Evolutionary conservation across 2,797 vertebrate genomes (phyloP).

Genomic region (Girardinus metallicus): DNA sequence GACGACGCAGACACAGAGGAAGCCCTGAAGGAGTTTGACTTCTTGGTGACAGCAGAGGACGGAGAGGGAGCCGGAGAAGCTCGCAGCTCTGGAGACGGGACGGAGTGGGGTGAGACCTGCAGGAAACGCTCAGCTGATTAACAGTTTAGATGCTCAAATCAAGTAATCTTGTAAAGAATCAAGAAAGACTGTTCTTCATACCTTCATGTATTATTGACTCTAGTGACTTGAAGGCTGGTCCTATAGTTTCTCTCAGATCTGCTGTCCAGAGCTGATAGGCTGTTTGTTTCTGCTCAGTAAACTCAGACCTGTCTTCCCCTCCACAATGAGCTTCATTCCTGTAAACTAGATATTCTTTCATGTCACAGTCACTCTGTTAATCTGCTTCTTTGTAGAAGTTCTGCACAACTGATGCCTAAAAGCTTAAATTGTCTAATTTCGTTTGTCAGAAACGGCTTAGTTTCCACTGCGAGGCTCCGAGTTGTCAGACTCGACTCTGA

Average conservation of each 20-base stretch:
- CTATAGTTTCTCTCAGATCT: not conserved
- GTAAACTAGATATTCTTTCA: not conserved
- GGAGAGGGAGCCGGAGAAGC: conserved; percentile 97
- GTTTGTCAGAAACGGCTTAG: not conserved
- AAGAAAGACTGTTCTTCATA: not conserved
- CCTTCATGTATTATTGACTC: not conserved
- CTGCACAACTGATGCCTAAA: not conserved
- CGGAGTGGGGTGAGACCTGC: conserved; percentile 93
- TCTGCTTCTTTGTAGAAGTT: not conserved
- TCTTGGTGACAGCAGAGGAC: conserved; percentile 97
- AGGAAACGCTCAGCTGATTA: not conserved
- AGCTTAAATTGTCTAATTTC: not conserved
- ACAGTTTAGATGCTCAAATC: not conserved
- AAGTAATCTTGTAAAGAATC: not conserved
- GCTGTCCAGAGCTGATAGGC: not conserved
- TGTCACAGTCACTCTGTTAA: not conserved
- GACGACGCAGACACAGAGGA: conserved; percentile 97
- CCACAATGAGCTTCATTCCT: not conserved
- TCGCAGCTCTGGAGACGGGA: conserved; percentile 96
- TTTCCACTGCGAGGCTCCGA: not conserved
- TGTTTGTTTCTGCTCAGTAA: not conserved
- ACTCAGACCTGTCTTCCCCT: not conserved
- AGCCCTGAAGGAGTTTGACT: conserved; percentile 98
- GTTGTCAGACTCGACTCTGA: not conserved
- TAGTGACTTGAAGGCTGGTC: not conserved